Evolutionary conservation across 1,140 invertebrate genomes (phyloP).

Genomic region (Drosophila varians): DNA sequence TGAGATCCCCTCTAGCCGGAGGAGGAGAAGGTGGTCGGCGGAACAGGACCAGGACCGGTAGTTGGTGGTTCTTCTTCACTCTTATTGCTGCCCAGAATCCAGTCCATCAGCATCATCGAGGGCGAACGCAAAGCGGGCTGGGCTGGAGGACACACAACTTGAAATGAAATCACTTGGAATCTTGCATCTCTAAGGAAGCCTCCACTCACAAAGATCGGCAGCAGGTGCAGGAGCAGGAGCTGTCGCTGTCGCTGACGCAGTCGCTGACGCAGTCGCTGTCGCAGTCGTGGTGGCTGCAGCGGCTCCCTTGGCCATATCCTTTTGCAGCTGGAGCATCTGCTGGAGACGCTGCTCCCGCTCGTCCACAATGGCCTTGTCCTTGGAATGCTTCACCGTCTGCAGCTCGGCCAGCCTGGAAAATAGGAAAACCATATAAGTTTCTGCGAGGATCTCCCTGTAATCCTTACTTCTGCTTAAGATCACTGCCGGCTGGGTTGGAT

Average conservation of each 20-base stretch:
- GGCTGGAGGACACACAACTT: slow-evolving; percentile 83
- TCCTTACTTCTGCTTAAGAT: slow-evolving; percentile 74
- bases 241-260: too few relatives aligned
- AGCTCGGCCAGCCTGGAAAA: slow-evolving; percentile 87
- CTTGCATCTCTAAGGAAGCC: neutral
- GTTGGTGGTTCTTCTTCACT: slow-evolving; percentile 27
- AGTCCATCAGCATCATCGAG: slow-evolving; percentile 90
- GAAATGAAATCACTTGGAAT: neutral
- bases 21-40: neutral
- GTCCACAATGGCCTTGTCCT: slow-evolving; percentile 89
- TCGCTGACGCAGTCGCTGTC: slow-evolving; percentile 86
- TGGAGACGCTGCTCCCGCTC: slow-evolving; percentile 90
- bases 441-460: neutral
- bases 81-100: slow-evolving; percentile 88
- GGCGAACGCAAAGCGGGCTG: slow-evolving; percentile 89
- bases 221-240: slow-evolving; percentile 86
- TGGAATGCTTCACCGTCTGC: slow-evolving; percentile 88
- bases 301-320: slow-evolving; percentile 88
- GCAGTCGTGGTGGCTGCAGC: slow-evolving; percentile 86
- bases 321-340: slow-evolving; percentile 89
- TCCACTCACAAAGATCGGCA: slow-evolving; percentile 85
- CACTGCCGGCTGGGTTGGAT: slow-evolving; percentile 39
- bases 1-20: neutral
- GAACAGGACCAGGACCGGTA: neutral
- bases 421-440: neutral